A percentile compares a stretch with the other conserved stretches of the same genome.
These are phyloP conservation scores for Andrena cerasifolii DNA, from an alignment of 1,140 invertebrate genomes.

Conservation along the genomic window DNA sequence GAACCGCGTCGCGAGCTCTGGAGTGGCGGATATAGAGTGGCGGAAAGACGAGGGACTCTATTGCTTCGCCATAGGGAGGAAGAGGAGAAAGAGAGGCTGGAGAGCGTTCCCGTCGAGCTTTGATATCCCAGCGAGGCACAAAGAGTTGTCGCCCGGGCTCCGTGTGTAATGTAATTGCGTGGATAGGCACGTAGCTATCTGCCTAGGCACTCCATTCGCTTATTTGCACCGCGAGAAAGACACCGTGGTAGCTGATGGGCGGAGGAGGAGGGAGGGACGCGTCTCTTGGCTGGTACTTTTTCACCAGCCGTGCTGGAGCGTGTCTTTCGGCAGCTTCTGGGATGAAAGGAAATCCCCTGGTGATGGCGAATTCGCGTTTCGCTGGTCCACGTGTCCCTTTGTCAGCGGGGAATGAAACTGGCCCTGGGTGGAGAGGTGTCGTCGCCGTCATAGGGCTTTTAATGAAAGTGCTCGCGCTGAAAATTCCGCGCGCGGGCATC, in stretches of 20 bases:
- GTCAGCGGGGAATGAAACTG: conserved; percentile 43
- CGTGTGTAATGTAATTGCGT: conserved; percentile 60
- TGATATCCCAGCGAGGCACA: conserved; percentile 59
- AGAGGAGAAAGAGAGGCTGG: not conserved
- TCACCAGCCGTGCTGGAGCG: not conserved
- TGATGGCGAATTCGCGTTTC: conserved; percentile 18
- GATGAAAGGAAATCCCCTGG: conserved; percentile 48
- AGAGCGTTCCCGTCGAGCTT: conserved; percentile 52
- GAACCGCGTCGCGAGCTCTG: conserved; percentile 54
- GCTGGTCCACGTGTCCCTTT: conserved; percentile 44
- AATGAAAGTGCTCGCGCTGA: conserved; percentile 51
- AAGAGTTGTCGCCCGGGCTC: conserved; percentile 60
- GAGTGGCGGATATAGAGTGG: conserved; percentile 64
- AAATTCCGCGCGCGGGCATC: conserved; percentile 44
- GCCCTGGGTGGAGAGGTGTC: conserved; percentile 10
- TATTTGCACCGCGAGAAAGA: conserved; percentile 44
- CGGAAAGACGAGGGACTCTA: conserved; percentile 63
- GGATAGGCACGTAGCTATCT: conserved; percentile 55
- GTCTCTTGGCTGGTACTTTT: conserved; percentile 18
- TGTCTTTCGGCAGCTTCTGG: conserved; percentile 7
- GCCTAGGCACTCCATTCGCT: conserved; percentile 45
- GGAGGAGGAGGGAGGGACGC: not conserved
- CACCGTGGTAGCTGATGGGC: too few species aligned
- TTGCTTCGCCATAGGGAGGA: conserved; percentile 38
- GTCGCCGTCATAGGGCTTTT: conserved; percentile 46